Evolutionary conservation across 2,888 invertebrate species (phyloP), one percentile per base, ranked within the genome.

Genomic region (Hybos culiciformis): DNA sequence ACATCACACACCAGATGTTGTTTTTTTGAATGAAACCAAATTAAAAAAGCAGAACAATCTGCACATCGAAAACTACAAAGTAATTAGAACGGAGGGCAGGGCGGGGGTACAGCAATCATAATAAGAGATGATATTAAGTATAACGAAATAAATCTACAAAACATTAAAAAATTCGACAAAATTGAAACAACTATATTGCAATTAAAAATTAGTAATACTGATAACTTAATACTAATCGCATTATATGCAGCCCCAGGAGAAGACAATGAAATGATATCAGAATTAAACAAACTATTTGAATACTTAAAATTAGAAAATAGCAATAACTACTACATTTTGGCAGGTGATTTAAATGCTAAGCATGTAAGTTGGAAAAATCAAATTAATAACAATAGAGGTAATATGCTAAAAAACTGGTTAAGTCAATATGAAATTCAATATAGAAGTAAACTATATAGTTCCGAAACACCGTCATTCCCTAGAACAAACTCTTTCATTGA

Each of bases 241-340:
- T n/a, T n/a, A 8, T 3, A 18, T 19, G 15, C 15, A 7, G 18
- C 18, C 5, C 12, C 36, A 36, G 19, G 12, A 18, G 18, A 36
- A 17, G 11, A 36, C 3, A 20, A 14, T 5, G 19, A 36, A 36
- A 14, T 36, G 15, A 36, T 12, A 14, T 15, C 7, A 36, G 37
- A 37, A 37, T 23, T 19, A 8, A 8, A 14, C 4, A 5, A 20
- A 9, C 20, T 37, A 19, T 37, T 37, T 37, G 19, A 37, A 37
- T 11, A n/a, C 5, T 14, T 37, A 19, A 18, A 37, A 19, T 19
- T 37, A 23, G 37, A 11, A 14, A 19, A 23, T 9, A 12, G 5
- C n/a, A 15, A 37, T n/a, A 37, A 37, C 11, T 37, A n/a, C 20
- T 37, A 37, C 19, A 37, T 20, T 9, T 37, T 37, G 12, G 37